Percentiles rank a stretch among this genome's conserved stretches.
phyloP scores from a whole-genome alignment of 2,888 invertebrate species.

The Zeuzera pyrina region DNA sequence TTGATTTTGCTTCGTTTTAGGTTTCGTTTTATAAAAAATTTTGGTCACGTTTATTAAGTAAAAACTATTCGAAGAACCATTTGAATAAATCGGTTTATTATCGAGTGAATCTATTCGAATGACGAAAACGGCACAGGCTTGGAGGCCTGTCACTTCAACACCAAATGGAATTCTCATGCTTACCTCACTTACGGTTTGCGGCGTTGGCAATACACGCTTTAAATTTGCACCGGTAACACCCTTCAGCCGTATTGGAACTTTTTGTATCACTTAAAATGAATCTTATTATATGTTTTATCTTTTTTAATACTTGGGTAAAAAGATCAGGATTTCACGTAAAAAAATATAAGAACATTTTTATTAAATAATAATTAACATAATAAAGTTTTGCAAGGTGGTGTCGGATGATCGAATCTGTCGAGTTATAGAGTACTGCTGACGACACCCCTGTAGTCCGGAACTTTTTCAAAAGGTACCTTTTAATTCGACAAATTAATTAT shows the following conservation, averaged over 20 bases:
- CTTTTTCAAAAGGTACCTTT: no score
- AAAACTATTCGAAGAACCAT: no score
- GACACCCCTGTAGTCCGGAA: no score
- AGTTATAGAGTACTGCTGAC: no score
- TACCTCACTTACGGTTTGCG: slow-evolving; percentile 52
- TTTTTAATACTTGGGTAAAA: not conserved
- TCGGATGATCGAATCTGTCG: no score
- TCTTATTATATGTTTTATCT: slow-evolving; percentile 36
- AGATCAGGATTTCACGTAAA: not conserved
- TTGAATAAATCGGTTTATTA: no score
- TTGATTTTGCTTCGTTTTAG: no score
- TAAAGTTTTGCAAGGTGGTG: not conserved
- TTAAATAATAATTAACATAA: not conserved
- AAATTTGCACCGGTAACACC: slow-evolving; percentile 65
- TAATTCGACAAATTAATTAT: no score
- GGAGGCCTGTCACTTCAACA: slow-evolving; percentile 51
- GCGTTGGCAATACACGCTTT: slow-evolving; percentile 63
- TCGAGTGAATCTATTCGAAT: no score
- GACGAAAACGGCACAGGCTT: no score
- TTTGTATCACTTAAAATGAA: slow-evolving; percentile 25
- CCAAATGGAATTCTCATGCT: slow-evolving; percentile 70
- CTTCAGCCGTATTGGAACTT: slow-evolving; percentile 52
- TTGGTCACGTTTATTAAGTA: no score
- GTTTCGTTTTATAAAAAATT: no score
- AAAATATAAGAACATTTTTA: not conserved